A percentile compares a stretch with the other conserved stretches of the same genome.
Evolutionary conservation across 2,797 vertebrate genomes (phyloP).

Genomic region (Bradypodion pumilum): DNA sequence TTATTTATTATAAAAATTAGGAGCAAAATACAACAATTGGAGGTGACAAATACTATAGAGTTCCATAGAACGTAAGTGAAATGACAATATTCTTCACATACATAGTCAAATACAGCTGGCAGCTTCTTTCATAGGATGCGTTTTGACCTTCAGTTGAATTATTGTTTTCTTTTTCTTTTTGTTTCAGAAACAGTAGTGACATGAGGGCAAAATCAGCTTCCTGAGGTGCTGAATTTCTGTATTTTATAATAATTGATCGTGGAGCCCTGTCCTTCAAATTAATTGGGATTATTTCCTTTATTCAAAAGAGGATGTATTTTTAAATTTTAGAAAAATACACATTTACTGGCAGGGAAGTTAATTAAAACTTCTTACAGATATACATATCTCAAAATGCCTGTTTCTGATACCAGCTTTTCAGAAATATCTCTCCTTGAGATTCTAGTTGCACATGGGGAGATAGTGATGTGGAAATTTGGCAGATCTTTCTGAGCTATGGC

Average conservation of each 20-base stretch:
- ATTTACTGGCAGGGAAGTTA: background rate
- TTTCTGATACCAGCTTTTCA: background rate
- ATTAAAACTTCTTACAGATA: background rate
- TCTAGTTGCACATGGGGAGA: background rate
- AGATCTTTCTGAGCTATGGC: background rate
- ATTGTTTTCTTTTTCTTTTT: background rate
- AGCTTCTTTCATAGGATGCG: background rate
- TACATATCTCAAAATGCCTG: background rate
- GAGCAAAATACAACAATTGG: background rate
- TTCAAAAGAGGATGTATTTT: background rate
- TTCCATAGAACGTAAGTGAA: background rate
- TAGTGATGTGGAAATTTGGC: background rate
- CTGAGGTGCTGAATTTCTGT: background rate
- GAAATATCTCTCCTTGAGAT: background rate
- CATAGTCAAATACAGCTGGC: background rate
- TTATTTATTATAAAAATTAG: background rate
- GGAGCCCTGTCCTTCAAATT: background rate
- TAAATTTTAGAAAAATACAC: background rate
- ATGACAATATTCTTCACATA: background rate
- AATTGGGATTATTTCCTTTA: slow-evolving; percentile 15
- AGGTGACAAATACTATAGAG: background rate
- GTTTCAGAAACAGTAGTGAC: slow-evolving; percentile 10
- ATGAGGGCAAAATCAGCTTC: background rate
- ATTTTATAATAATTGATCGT: slow-evolving; percentile 7
- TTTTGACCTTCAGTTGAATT: background rate